Evolutionary conservation across 1,140 invertebrate genomes (phyloP).

Genomic region (Plectus sambesii): DNA sequence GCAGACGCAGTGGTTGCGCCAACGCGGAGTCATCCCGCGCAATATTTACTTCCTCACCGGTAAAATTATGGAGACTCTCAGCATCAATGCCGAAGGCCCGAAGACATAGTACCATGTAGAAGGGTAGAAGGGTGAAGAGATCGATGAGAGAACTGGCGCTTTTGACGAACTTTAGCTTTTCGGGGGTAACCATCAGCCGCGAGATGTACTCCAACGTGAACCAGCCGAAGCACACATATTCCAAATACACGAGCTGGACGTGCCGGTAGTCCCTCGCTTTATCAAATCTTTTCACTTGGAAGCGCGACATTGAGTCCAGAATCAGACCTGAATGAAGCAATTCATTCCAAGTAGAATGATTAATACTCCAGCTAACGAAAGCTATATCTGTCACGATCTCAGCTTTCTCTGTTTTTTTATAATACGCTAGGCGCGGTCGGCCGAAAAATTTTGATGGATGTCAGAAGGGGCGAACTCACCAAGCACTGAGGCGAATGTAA

Average conservation of each 20-base stretch:
- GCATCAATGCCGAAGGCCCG: conserved; percentile 35
- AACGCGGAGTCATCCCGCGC: too few species aligned
- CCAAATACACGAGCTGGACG: conserved; percentile 27
- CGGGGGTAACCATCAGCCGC: conserved; percentile 45
- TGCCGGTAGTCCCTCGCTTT: conserved; percentile 38
- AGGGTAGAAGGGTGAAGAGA: conserved; percentile 42
- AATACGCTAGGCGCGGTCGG: too few species aligned
- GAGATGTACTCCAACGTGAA: conserved; percentile 50
- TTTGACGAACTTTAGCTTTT: conserved; percentile 48
- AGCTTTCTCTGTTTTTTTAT: too few species aligned
- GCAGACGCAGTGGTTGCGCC: too few species aligned
- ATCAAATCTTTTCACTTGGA: conserved; percentile 40
- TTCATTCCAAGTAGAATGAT: too few species aligned
- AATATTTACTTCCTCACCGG: too few species aligned
- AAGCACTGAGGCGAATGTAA: conserved; percentile 38
- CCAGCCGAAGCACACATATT: conserved; percentile 49
- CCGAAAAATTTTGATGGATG: too few species aligned
- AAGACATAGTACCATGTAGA: conserved; percentile 41
- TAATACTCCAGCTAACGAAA: too few species aligned
- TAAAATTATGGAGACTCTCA: conserved; percentile 30
- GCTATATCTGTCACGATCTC: too few species aligned
- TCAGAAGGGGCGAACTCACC: too few species aligned
- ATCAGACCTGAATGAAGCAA: conserved; percentile 36
- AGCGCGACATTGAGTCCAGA: conserved; percentile 44
- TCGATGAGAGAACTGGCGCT: conserved; percentile 48